Conservation (phyloP, 2,888 invertebrate species). For the Andrena bucephala region DNA sequence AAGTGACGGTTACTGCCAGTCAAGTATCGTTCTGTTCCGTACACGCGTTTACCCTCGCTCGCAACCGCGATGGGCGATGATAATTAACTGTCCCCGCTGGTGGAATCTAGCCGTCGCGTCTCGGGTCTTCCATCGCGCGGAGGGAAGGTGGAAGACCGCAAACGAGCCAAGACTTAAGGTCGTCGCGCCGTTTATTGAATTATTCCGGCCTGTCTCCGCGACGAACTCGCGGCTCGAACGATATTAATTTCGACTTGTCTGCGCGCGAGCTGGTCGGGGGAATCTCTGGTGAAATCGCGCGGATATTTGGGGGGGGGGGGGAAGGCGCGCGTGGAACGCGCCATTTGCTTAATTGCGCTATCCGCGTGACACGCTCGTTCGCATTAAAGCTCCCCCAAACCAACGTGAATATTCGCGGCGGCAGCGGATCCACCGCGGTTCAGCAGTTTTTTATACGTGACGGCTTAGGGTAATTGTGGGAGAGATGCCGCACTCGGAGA, state of each 20-base stretch:
- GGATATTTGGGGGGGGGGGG: slow-evolving; percentile 11
- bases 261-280: too few species aligned
- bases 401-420: too few species aligned
- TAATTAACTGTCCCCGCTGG: not conserved
- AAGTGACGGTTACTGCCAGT: slow-evolving; percentile 49
- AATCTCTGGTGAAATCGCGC: not conserved
- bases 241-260: slow-evolving; percentile 45
- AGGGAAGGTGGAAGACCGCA: slow-evolving; percentile 27
- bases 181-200: slow-evolving; percentile 56
- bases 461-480: too few species aligned
- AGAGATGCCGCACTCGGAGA: too few species aligned
- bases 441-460: too few species aligned
- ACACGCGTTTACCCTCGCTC: slow-evolving; percentile 30
- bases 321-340: slow-evolving; percentile 75
- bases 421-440: too few species aligned
- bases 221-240: slow-evolving; percentile 28
- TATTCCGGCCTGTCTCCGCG: slow-evolving; percentile 47
- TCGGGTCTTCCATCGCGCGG: not conserved
- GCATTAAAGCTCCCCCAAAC: too few species aligned
- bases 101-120: slow-evolving; percentile 2
- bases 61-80: not conserved
- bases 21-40: slow-evolving; percentile 10
- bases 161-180: slow-evolving; percentile 35
- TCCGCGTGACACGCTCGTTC: too few species aligned
- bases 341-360: slow-evolving; percentile 75